Base-by-base conservation (phyloP, 2,113 vertebrate species). In the Hippocampus mohnikei region DNA sequence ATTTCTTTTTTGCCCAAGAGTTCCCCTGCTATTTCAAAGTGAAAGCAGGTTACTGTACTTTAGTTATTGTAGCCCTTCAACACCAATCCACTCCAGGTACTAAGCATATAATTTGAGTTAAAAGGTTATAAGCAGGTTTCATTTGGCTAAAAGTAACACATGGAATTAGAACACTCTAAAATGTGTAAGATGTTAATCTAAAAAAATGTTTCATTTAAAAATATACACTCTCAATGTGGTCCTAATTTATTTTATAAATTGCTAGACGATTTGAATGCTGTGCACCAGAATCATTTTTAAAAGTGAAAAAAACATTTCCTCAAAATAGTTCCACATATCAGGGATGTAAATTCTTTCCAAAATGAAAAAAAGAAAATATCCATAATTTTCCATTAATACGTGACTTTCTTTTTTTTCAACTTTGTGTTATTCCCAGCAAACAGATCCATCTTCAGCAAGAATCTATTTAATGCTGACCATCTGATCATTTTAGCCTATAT, bases 361-460 rank as follows among this genome's bases (percentile, higher is more conserved):
- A 68, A 80, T 73, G 44, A 33, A 59, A 59, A 18, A 29, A 60
- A 20, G 16, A 20, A 50, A 50, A 50, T 16, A 20, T 13, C 42
- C 10, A 44, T 12, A 2, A 44, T 44, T 44, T 44, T 12, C 42
- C 42, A 44, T 15, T 1, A 44, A 12, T 44, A 44, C 1, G 13
- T 44, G 12, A 44, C 42, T 44, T 12, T 44, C 3, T 11, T 18
- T 18, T 50, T 50, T 8, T 21, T 20, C 48, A 50, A 20, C 18
- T 21, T 21, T 20, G 1, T 50, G 16, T 21, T 18, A 50, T 20
- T 50, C 18, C 18, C 4, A 18, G 16, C 16, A 18, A 18, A 5
- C 5, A 20, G 46, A 18, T 50, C 16, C 12, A 50, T 16, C 16
- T 50, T 50, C 46, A 50, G 18, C 48, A 15, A 46, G 15, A 50